Percentiles rank a stretch among this genome's conserved stretches.
Evolutionary conservation across 2,797 vertebrate genomes (phyloP).

Genomic region (Myotis planiceps): DNA sequence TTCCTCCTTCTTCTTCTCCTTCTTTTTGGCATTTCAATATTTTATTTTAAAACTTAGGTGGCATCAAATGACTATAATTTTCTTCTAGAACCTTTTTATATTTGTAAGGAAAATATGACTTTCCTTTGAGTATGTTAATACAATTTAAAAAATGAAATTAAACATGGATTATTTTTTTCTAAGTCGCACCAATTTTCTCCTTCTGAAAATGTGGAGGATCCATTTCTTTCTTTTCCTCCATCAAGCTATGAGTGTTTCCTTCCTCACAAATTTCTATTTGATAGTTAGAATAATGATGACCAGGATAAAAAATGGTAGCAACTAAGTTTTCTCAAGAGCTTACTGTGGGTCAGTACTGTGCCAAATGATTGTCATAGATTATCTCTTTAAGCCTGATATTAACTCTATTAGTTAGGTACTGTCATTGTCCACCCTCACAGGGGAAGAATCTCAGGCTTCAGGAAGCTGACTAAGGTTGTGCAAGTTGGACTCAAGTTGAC

Average conservation of each 20-base stretch:
- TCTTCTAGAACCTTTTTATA: background rate
- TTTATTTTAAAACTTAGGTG: conserved; percentile 41
- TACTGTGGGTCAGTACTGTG: background rate
- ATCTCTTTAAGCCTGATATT: background rate
- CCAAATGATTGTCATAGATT: background rate
- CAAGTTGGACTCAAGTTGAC: background rate
- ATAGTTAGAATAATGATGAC: background rate
- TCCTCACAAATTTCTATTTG: background rate
- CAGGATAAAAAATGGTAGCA: background rate
- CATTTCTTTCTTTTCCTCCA: rapidly evolving
- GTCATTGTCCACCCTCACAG: background rate
- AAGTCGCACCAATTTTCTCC: background rate
- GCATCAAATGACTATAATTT: background rate
- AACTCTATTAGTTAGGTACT: background rate
- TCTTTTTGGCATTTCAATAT: conserved; percentile 54
- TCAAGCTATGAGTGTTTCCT: background rate
- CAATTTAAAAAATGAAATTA: background rate
- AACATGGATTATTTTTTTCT: background rate
- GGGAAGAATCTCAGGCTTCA: background rate
- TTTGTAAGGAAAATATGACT: background rate
- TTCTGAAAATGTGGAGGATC: background rate
- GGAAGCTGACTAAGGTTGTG: background rate
- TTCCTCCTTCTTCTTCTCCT: background rate
- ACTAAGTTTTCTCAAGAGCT: background rate
- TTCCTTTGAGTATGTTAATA: background rate